Base-by-base conservation (phyloP, 2,113 vertebrate genomes). In the Vombatus ursinus region DNA sequence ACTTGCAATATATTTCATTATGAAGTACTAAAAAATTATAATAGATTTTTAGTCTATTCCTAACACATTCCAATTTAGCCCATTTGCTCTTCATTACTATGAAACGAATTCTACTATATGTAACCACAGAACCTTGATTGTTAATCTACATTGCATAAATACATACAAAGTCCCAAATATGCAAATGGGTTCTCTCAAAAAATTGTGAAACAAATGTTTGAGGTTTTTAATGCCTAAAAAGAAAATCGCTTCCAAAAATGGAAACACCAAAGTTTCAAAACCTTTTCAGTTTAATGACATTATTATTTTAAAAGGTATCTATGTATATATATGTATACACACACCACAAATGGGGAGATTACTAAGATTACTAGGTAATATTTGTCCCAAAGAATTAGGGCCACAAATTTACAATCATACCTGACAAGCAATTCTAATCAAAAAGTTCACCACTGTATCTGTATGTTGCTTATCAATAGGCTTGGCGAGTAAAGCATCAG, bases 341-440 rank as follows among this genome's bases (percentile, higher is more conserved):
- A 53, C 44, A 26, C 53, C 31, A 48, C 0, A 57, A 50, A 3
- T 48, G 77, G 7, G 5, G 24, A 54, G 7, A 25, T 52, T n/a
- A 89, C 50, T 77, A 24, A 54, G 7, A 25, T 52, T n/a, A 89
- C 48, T 77, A 24, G 12, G 48, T 1, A 47, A 91, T 0, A 26
- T 25, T 14, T 26, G 6, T 8, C 48, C 9, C 1, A 8, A 44
- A 92, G 90, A 68, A 24, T 0, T 50, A 23, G 2, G 0, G 22
- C 2, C 25, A 25, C 26, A 1, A 44, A n/a, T 2, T 89, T 16
- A 37, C 61, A 92, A 94, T 1, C 50, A 0, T 98, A 99, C 99
- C 99, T 99, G 99, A 98, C 99, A 99, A 2, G 99, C 99, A 22
- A 99, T 99, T 68, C 99, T 98, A 91, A 99, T 99, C 91, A 99